These are phyloP conservation scores for Drosophila nasuta DNA, from an alignment of 1,140 invertebrate genomes.

Conservation along the genomic window DNA sequence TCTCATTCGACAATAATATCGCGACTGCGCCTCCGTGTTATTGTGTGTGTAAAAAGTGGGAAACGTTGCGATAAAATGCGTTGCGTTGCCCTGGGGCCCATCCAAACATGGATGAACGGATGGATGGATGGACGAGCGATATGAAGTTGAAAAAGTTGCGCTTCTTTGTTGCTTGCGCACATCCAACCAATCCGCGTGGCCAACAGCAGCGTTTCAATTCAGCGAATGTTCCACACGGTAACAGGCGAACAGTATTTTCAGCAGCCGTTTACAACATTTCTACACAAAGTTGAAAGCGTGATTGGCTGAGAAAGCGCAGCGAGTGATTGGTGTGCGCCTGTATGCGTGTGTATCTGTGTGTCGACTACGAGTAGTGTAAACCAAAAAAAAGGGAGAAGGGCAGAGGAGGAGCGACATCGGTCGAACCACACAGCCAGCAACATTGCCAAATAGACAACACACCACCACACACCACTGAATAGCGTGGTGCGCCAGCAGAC, in stretches of 20 bases:
- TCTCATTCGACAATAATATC: conserved; percentile 44
- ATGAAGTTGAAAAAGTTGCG: conserved; percentile 79
- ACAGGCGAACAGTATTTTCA: conserved; percentile 66
- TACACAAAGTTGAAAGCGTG: conserved; percentile 65
- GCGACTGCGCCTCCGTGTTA: conserved; percentile 30
- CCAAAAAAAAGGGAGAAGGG: neutral
- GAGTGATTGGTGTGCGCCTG: conserved; percentile 42
- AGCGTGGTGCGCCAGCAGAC: conserved; percentile 1
- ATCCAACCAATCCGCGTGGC: conserved; percentile 81
- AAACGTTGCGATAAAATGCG: conserved; percentile 2
- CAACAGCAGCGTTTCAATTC: conserved; percentile 84
- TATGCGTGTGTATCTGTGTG: conserved; percentile 44
- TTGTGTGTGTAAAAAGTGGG: conserved; percentile 1
- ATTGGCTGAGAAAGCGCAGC: conserved; percentile 69
- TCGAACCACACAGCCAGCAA: conserved; percentile 1
- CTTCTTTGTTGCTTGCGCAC: conserved; percentile 81
- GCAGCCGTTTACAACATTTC: conserved; percentile 76
- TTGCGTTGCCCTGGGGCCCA: neutral
- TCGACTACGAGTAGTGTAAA: neutral
- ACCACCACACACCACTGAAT: conserved; percentile 1
- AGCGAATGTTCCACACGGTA: conserved; percentile 84
- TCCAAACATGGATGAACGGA: conserved; percentile 2
- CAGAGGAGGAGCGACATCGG: conserved; percentile 4
- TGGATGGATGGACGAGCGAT: neutral
- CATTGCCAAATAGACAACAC: neutral